Evolutionary conservation across 2,797 vertebrate species (phyloP).

Genomic region (Coluber constrictor): DNA sequence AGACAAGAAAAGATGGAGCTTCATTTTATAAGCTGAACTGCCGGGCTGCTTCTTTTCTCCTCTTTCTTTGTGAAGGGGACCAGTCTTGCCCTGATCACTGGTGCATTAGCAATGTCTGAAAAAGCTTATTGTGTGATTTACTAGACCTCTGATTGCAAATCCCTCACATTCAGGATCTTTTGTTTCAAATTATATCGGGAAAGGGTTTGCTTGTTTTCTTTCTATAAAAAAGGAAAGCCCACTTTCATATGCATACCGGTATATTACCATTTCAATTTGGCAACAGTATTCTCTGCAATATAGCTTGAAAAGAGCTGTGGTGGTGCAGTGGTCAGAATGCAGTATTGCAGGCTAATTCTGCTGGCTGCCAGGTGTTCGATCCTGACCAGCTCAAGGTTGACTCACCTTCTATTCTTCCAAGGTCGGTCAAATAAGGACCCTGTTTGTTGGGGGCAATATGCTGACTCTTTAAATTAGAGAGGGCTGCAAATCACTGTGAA

Average conservation of each 20-base stretch:
- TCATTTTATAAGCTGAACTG: not conserved
- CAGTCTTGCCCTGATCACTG: not conserved
- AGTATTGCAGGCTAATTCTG: not conserved
- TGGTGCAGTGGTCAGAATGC: not conserved
- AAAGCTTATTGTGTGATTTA: not conserved
- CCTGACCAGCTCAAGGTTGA: not conserved
- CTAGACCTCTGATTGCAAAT: not conserved
- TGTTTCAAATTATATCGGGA: conserved; percentile 1
- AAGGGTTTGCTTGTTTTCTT: conserved; percentile 31
- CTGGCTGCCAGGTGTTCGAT: not conserved
- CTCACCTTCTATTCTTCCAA: not conserved
- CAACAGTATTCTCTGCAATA: conserved; percentile 50
- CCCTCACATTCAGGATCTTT: conserved; percentile 38
- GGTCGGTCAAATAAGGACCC: not conserved
- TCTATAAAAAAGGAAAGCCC: conserved; percentile 36
- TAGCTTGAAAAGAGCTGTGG: conserved; percentile 18
- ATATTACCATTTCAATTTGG: conserved; percentile 46
- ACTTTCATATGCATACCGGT: not conserved
- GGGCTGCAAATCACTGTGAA: not conserved
- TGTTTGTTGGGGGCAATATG: not conserved
- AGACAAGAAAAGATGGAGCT: not conserved
- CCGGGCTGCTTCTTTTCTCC: not conserved
- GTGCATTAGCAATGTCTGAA: not conserved
- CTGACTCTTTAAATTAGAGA: not conserved
- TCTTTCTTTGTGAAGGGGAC: not conserved